Conservation (phyloP, 2,113 vertebrate genomes). For the Dunckerocampus dactyliophorus region DNA sequence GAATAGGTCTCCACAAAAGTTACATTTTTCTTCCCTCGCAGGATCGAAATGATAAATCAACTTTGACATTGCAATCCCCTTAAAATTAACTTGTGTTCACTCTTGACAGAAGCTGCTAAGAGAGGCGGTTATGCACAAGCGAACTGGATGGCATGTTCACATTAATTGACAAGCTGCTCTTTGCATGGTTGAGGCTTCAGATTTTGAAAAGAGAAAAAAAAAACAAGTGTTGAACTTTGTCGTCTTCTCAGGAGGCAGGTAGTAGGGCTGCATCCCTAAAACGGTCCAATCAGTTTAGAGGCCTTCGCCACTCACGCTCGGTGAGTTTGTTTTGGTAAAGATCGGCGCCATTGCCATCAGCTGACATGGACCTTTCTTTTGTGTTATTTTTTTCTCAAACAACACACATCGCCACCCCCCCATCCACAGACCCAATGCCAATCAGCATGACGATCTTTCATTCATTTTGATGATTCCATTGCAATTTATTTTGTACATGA, state of each 20-base stretch:
- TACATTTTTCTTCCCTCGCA: neutral
- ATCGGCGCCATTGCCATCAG: conserved; percentile 51
- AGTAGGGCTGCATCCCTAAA: conserved; percentile 73
- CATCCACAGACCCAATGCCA: conserved; percentile 47
- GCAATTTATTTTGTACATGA: conserved; percentile 1
- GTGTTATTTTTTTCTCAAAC: conserved; percentile 18
- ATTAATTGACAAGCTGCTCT: neutral
- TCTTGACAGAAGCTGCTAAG: conserved; percentile 5
- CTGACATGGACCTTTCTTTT: conserved; percentile 43
- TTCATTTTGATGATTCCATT: conserved; percentile 24
- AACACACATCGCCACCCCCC: conserved; percentile 10
- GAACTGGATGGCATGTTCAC: neutral
- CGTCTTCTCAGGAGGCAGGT: conserved; percentile 73
- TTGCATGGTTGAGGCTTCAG: neutral
- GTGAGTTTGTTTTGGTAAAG: conserved; percentile 62
- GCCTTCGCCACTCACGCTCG: conserved; percentile 72
- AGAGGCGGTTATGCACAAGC: neutral
- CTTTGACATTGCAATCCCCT: neutral
- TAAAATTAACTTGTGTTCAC: conserved; percentile 4
- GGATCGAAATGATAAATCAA: conserved; percentile 8
- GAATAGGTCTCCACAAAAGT: neutral
- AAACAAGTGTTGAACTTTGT: conserved; percentile 43
- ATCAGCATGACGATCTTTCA: conserved; percentile 48
- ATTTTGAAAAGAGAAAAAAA: neutral
- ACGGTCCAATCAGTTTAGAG: conserved; percentile 75